A percentile compares a stretch with the other conserved stretches of the same genome.
Conservation (phyloP, 2,888 invertebrate genomes). For the Eupithecia pulchellata region DNA sequence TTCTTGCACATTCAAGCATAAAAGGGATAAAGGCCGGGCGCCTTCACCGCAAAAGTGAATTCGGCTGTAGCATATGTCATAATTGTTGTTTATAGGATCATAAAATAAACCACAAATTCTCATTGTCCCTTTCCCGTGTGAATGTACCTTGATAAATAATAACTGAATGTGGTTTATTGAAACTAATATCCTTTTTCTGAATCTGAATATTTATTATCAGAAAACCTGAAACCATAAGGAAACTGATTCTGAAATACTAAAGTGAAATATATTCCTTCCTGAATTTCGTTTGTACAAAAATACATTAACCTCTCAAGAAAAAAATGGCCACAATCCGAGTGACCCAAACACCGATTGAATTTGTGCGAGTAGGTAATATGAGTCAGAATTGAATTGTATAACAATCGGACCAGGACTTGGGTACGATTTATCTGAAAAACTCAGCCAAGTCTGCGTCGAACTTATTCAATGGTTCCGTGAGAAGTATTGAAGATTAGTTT, state of each 20-base stretch:
- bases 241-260: background rate
- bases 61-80: slow-evolving; percentile 58
- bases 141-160: slow-evolving; percentile 37
- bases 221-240: background rate
- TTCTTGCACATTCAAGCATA: slow-evolving; percentile 58
- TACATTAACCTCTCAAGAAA: slow-evolving; percentile 18
- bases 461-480: slow-evolving; percentile 1
- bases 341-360: slow-evolving; percentile 37
- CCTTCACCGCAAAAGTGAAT: slow-evolving; percentile 62
- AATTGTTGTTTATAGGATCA: slow-evolving; percentile 64
- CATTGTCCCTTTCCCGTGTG: slow-evolving; percentile 35
- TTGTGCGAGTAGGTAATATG: slow-evolving; percentile 24
- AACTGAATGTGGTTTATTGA: slow-evolving; percentile 33
- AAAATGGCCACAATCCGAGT: slow-evolving; percentile 42
- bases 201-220: slow-evolving; percentile 11
- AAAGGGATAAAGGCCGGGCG: slow-evolving; percentile 39
- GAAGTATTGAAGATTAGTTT: background rate
- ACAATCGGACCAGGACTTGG: slow-evolving; percentile 59
- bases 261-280: slow-evolving; percentile 2
- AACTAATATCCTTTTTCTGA: slow-evolving; percentile 30
- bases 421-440: slow-evolving; percentile 60
- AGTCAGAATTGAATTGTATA: slow-evolving; percentile 59
- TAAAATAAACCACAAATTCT: slow-evolving; percentile 48
- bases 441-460: slow-evolving; percentile 2
- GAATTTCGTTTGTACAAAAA: slow-evolving; percentile 10